Percentiles rank a stretch among this genome's conserved stretches.
Conservation (phyloP, 2,797 vertebrate species). For the Mastacembelus armatus region DNA sequence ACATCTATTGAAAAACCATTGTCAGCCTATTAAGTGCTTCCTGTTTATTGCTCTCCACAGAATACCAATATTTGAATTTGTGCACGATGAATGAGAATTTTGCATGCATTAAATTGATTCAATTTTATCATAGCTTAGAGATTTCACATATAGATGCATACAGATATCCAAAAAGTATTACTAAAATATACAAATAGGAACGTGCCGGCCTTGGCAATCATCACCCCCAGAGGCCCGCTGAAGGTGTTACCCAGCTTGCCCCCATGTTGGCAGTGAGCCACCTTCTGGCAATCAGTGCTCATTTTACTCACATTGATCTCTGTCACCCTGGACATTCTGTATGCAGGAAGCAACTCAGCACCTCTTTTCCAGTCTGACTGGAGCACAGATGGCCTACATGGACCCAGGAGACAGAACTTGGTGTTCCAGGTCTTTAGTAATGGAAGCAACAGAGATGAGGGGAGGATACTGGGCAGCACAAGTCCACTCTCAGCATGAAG, state of each 20-base stretch:
- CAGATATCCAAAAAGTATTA: conserved; percentile 19
- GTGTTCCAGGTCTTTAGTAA: conserved; percentile 52
- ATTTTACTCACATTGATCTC: conserved; percentile 79
- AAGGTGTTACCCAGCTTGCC: conserved; percentile 47
- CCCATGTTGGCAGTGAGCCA: conserved; percentile 37
- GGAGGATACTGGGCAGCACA: conserved; percentile 38
- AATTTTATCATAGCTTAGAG: background rate
- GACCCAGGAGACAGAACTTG: conserved; percentile 42
- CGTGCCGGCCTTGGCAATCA: conserved; percentile 26
- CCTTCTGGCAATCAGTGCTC: conserved; percentile 74
- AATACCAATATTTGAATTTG: conserved; percentile 10
- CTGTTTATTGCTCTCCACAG: conserved; percentile 7
- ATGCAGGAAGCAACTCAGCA: conserved; percentile 49
- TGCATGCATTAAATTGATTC: conserved; percentile 1
- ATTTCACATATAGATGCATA: conserved; percentile 3
- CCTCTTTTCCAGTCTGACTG: conserved; percentile 42
- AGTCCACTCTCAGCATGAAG: conserved; percentile 47
- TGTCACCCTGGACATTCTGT: conserved; percentile 57
- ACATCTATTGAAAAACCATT: conserved; percentile 17
- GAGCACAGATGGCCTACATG: conserved; percentile 61
- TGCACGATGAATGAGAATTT: conserved; percentile 18
- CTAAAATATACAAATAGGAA: conserved; percentile 11
- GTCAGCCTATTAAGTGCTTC: conserved; percentile 23
- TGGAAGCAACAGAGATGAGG: conserved; percentile 39
- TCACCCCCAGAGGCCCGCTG: conserved; percentile 3